Evolutionary conservation across 1,140 invertebrate genomes (phyloP).

Genomic region (Elymnias hypermnestra): DNA sequence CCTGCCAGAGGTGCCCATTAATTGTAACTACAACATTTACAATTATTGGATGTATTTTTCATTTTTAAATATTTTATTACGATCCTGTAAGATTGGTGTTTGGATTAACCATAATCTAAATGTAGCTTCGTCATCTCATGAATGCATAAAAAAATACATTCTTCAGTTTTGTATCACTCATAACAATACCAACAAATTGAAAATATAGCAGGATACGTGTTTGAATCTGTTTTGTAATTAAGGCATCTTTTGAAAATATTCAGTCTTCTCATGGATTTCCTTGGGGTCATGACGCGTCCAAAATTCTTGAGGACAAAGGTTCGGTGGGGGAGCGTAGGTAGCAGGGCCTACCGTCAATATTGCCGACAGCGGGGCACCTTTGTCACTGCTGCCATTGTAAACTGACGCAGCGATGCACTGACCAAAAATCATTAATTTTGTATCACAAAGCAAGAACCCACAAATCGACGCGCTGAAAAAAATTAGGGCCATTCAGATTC

Average conservation of each 20-base stretch:
- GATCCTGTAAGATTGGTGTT: no score
- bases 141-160: no score
- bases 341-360: conserved; percentile 65
- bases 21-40: no score
- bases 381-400: conserved; percentile 63
- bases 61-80: no score
- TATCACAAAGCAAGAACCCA: conserved; percentile 73
- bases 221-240: conserved; percentile 41
- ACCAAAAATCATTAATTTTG: conserved; percentile 75
- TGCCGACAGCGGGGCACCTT: conserved; percentile 68
- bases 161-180: no score
- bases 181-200: conserved; percentile 14
- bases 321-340: conserved; percentile 63
- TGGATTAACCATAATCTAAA: no score
- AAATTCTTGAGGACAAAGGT: conserved; percentile 60
- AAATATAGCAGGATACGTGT: conserved; percentile 18
- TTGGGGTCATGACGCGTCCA: conserved; percentile 56
- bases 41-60: no score
- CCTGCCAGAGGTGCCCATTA: no score
- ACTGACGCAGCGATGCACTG: conserved; percentile 56
- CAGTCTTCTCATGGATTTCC: conserved; percentile 51
- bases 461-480: conserved; percentile 69
- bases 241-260: conserved; percentile 42
- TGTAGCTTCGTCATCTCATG: no score
- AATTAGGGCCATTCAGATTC: conserved; percentile 61